Base-by-base conservation (phyloP, 2,797 vertebrate genomes). In the Staurois parvus region DNA sequence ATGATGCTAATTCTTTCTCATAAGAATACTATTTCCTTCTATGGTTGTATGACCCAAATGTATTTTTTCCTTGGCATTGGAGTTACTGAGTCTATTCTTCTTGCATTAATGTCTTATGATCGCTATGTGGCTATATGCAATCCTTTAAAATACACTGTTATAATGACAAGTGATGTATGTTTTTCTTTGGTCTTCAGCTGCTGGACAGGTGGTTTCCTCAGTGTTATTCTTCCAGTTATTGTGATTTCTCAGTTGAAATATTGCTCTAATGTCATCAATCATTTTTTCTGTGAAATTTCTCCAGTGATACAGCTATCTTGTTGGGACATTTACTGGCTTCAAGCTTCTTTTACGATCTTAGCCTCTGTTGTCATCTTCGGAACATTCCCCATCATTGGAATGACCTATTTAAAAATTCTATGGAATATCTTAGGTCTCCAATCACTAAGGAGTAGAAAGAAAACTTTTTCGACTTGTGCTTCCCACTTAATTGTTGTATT, bases 1-100 rank as follows among this genome's bases (percentile, higher is more conserved):
- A 26, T 92, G 79, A 62, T 76, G 21, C 87, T 90, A 52, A 87
- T 91, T 30, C 74, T 90, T 30, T 89, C 89, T 5, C 64, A 90
- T 26, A 83, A 86, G 79, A 90, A 92, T 79, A 89, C 84, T 2
- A 91, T 90, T 84, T 91, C 88, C 19, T 91, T 90, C 34, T 76
- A 79, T 29, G 88, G 88, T 28, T 92, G 91, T 45, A 85, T 92
- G 79, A 73, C 85, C 3, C 91, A 91, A 77, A 91, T 90, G 67
- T 91, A 92, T 68, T 89, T 91, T 84, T 92, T 91, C 79, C 90
- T 90, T 84, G 59, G 88, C 45, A 88, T 90, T 88, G 87, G 89
- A 78, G 89, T 92, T 19, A 90, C 90, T 29, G 90, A 91, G 69
- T 91, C 90, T 67, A 89, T 89, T 42, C 88, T 90, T 77, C 69